Conservation (phyloP, 2,888 invertebrate species). For the Andrena dorsata region DNA sequence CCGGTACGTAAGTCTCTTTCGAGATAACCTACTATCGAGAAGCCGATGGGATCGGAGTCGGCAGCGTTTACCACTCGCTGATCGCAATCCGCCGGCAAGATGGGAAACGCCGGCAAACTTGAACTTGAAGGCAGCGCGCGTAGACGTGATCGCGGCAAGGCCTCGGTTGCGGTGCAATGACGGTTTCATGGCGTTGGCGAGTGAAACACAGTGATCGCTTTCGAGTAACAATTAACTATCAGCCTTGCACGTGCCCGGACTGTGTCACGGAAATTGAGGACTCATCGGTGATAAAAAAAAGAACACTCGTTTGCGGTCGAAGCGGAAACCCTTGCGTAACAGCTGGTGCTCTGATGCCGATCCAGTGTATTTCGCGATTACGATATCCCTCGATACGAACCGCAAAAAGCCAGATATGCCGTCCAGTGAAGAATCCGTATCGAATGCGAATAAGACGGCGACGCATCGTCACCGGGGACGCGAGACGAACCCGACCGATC, state of each 20-base stretch:
- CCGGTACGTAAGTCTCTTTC: conserved; percentile 75
- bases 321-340: conserved; percentile 39
- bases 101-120: neutral
- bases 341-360: neutral
- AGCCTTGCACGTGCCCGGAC: neutral
- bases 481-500: conserved; percentile 26
- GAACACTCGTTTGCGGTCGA: neutral
- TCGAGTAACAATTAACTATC: conserved; percentile 33
- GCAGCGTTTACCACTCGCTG: neutral
- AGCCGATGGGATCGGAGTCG: neutral
- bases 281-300: neutral
- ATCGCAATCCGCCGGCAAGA: neutral
- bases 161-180: neutral
- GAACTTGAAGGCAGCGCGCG: neutral
- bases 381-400: neutral
- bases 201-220: conserved; percentile 8
- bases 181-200: neutral
- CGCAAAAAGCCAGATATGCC: neutral
- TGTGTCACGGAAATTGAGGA: conserved; percentile 29
- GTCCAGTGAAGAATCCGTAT: neutral
- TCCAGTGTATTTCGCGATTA: neutral
- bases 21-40: too few species aligned
- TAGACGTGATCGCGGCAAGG: neutral
- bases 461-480: neutral
- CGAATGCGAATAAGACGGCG: neutral